Percentiles rank a stretch among this genome's conserved stretches.
Evolutionary conservation across 2,113 vertebrate species (phyloP).

Genomic region (Pristiophorus japonicus): DNA sequence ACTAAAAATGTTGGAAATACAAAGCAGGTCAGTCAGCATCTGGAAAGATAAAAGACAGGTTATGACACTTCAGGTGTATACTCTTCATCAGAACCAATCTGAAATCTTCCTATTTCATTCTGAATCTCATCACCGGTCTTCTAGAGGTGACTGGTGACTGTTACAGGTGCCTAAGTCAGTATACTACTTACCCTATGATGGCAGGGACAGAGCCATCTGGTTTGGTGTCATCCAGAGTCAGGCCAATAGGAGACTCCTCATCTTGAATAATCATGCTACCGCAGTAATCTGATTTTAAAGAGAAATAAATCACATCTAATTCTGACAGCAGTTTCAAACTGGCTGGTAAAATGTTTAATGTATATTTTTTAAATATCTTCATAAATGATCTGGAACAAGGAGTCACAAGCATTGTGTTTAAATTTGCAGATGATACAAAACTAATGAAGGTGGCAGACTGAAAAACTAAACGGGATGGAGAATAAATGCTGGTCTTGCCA

Average conservation of each 20-base stretch:
- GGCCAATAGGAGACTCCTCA: conserved; percentile 76
- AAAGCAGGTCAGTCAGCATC: neutral
- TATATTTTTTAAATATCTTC: too few species aligned
- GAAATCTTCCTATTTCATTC: neutral
- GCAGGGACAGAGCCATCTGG: conserved; percentile 79
- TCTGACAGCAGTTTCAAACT: neutral
- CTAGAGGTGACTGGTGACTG: neutral
- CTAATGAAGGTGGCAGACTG: neutral
- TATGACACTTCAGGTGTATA: neutral
- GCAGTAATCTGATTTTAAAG: conserved; percentile 70
- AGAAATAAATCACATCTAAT: neutral
- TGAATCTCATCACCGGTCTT: neutral
- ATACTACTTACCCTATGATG: conserved; percentile 79
- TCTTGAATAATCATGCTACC: conserved; percentile 93
- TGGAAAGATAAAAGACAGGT: neutral
- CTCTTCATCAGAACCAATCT: neutral
- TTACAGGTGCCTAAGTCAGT: neutral
- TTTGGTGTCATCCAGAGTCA: conserved; percentile 90
- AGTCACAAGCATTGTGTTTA: neutral
- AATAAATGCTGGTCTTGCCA: too few species aligned
- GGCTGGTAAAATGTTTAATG: neutral
- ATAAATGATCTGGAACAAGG: neutral
- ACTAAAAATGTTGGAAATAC: neutral
- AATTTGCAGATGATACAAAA: neutral
- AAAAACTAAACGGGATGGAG: neutral